phyloP scores from a whole-genome alignment of 2,797 vertebrate genomes.

The Botia kubotai region DNA sequence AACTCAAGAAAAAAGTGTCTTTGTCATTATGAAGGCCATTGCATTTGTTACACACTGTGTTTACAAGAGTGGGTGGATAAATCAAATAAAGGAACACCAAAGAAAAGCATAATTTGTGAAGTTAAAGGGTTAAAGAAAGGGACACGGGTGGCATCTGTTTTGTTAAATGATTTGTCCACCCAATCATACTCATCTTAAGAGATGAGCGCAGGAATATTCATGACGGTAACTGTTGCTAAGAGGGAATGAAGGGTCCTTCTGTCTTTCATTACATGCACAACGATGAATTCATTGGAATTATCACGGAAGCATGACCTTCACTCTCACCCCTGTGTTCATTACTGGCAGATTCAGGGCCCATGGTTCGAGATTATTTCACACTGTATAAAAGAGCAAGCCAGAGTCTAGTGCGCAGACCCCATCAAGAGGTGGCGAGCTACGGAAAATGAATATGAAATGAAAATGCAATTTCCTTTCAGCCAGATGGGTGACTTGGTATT shows the following conservation, averaged over 20 bases:
- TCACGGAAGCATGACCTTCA: slow-evolving; percentile 69
- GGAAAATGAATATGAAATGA: slow-evolving; percentile 64
- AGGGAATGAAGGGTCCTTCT: slow-evolving; percentile 58
- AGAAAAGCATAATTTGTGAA: not conserved
- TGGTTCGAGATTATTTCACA: slow-evolving; percentile 71
- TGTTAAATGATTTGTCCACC: slow-evolving; percentile 45
- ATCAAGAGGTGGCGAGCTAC: slow-evolving; percentile 43
- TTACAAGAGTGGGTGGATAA: not conserved
- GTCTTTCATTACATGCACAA: slow-evolving; percentile 72
- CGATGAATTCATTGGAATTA: slow-evolving; percentile 69
- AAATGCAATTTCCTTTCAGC: slow-evolving; percentile 67
- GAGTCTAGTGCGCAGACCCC: slow-evolving; percentile 58
- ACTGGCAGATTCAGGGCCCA: slow-evolving; percentile 49
- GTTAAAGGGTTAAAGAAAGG: slow-evolving; percentile 24
- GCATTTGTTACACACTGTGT: no score
- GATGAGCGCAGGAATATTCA: slow-evolving; percentile 51
- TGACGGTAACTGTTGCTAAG: slow-evolving; percentile 33
- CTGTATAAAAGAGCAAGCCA: slow-evolving; percentile 71
- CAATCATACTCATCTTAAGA: slow-evolving; percentile 5
- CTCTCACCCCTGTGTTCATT: slow-evolving; percentile 69
- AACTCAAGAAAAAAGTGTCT: not conserved
- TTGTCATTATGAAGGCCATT: not conserved
- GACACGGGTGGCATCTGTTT: slow-evolving; percentile 13
- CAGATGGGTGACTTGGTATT: slow-evolving; percentile 63
- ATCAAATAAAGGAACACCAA: not conserved